Percentiles rank a stretch among this genome's conserved stretches.
phyloP scores from a whole-genome alignment of 2,113 vertebrate species.

The Irena cyanogastra region DNA sequence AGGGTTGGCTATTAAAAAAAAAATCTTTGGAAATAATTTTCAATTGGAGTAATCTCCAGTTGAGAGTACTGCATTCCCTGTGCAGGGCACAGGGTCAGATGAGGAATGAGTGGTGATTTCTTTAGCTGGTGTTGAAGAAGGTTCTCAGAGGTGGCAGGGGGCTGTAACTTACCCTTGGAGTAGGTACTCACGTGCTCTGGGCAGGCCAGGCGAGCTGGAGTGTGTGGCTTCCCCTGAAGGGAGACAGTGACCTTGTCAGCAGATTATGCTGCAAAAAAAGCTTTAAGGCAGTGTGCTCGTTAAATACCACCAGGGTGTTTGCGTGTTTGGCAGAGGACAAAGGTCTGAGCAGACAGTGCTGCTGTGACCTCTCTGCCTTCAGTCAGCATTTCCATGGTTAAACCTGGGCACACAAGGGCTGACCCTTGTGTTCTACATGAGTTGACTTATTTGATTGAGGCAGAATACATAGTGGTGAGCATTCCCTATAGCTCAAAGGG shows the following conservation, averaged over 20 bases:
- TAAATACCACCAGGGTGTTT: background rate
- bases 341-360: background rate
- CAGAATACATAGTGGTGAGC: background rate
- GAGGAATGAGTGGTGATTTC: background rate
- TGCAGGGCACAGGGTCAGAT: background rate
- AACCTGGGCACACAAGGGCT: background rate
- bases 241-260: slow-evolving; percentile 23
- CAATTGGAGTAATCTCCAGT: accelerated
- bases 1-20: background rate
- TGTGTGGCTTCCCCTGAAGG: background rate
- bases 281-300: background rate
- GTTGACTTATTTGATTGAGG: background rate
- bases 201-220: background rate
- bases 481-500: background rate
- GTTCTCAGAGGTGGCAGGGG: background rate
- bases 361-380: background rate
- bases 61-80: background rate
- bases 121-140: background rate
- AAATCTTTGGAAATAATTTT: background rate
- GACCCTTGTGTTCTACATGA: background rate
- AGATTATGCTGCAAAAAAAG: background rate
- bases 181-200: background rate
- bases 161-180: background rate
- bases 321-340: background rate
- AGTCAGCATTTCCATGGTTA: background rate